Evolutionary conservation across 1,140 invertebrate genomes (phyloP).

Genomic region (Ips typographus): DNA sequence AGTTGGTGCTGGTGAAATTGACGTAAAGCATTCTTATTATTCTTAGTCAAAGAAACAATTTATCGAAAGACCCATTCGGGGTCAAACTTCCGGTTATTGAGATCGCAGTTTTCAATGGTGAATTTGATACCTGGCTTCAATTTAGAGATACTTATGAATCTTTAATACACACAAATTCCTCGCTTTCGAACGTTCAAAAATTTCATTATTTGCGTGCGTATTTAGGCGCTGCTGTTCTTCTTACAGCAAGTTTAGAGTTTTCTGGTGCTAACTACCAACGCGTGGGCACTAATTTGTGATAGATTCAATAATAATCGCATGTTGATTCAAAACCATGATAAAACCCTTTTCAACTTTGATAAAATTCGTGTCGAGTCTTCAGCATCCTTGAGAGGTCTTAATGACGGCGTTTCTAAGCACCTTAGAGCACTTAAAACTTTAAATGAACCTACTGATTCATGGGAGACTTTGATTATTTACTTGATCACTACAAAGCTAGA

Average conservation of each 20-base stretch:
- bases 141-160: conserved; percentile 42
- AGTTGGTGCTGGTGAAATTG: not conserved
- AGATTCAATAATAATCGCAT: conserved; percentile 44
- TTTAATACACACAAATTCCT: conserved; percentile 40
- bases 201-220: conserved; percentile 37
- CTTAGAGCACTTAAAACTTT: conserved; percentile 35
- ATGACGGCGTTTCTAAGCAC: conserved; percentile 32
- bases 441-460: conserved; percentile 33
- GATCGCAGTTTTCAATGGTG: conserved; percentile 32
- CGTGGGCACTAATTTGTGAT: conserved; percentile 43
- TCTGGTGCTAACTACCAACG: conserved; percentile 41
- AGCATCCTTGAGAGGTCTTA: conserved; percentile 4
- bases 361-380: conserved; percentile 34
- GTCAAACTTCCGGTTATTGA: conserved; percentile 7
- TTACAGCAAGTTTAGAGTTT: conserved; percentile 29
- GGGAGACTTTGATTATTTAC: conserved; percentile 38
- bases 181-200: conserved; percentile 32
- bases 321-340: conserved; percentile 32
- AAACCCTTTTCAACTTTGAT: conserved; percentile 35
- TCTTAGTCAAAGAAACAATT: not conserved
- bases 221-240: not conserved
- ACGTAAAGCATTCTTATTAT: not conserved
- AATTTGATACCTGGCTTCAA: conserved; percentile 37
- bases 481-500: conserved; percentile 37
- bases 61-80: not conserved